Evolutionary conservation across 2,113 vertebrate species (phyloP), one percentile per base, ranked within the genome.

Genomic region (Pelecanus crispus): DNA sequence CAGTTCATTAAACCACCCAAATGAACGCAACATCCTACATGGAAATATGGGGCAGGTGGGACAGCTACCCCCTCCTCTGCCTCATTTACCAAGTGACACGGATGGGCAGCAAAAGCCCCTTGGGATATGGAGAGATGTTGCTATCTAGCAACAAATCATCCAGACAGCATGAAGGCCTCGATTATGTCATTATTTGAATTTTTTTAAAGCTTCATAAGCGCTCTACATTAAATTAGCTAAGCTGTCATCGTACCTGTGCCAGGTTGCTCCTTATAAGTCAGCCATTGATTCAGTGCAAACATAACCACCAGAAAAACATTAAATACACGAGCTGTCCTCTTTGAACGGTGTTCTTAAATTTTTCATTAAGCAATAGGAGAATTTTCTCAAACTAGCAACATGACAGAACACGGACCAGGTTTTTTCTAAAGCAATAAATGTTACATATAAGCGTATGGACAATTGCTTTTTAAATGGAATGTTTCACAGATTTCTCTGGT

Each of bases 1-100:
- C 6, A 31, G 24, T 25, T 34, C 74, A 8, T 21, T 44, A 49
- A 24, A 65, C 49, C 45, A 78, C 65, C 34, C 87, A 28, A 40
- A 34, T 3, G 14, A 40, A 21, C 4, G 13, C 3, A 5, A 49
- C 1, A 8, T 8, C 40, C 28, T 19, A 4, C 13, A 2, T 2
- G 4, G 17, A 32, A 34, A 53, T 0, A 0, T 25, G 77, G 70
- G 63, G 71, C 49, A 22, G 36, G 70, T 20, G 52, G 58, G 56
- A 26, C 12, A 25, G 32, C 8, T 13, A 16, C 52, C 32, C 26
- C 47, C 2, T 10, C 28, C n/a, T 70, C 49, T 40, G 36, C 40
- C 61, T 49, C 5, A 0, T 18, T 49, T 75, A 24, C 56, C 70
- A 62, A 42, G 36, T 31, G 62, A 53, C n/a, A 29, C 45, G 38